A percentile compares a stretch with the other conserved stretches of the same genome.
Evolutionary conservation across 2,888 invertebrate genomes (phyloP).

Genomic region (Glaucopsyche alexis): DNA sequence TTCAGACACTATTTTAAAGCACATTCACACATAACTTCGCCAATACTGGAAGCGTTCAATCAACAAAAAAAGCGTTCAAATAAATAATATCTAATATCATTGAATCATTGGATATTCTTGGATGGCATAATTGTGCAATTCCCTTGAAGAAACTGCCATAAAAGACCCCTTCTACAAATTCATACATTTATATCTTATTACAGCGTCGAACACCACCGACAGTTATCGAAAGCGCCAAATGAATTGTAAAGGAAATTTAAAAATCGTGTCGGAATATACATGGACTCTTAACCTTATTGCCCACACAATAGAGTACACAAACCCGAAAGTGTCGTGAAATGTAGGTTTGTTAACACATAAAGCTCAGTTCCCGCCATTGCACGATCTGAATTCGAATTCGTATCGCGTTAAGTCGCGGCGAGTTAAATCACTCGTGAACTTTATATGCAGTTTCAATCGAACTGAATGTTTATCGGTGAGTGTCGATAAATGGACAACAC

Average conservation of each 20-base stretch:
- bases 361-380: conserved; percentile 58
- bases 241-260: conserved; percentile 53
- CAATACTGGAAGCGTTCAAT: no score
- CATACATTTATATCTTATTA: conserved; percentile 62
- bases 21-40: no score
- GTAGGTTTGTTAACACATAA: conserved; percentile 56
- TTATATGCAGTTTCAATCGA: conserved; percentile 65
- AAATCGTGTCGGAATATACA: not conserved
- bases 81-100: no score
- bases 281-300: conserved; percentile 24
- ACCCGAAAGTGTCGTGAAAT: conserved; percentile 32
- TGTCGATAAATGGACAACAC: conserved; percentile 57
- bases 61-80: no score
- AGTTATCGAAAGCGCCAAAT: conserved; percentile 66
- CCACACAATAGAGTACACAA: conserved; percentile 27
- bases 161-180: conserved; percentile 62
- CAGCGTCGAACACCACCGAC: conserved; percentile 57
- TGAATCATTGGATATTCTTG: conserved; percentile 34
- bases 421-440: conserved; percentile 70
- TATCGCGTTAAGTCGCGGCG: conserved; percentile 58
- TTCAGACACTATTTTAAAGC: not conserved
- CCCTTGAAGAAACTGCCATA: conserved; percentile 60
- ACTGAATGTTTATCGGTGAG: conserved; percentile 62
- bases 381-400: conserved; percentile 67
- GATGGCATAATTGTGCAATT: conserved; percentile 50